Evolutionary conservation across 2,113 vertebrate species (phyloP).

Genomic region (Larimichthys crocea): DNA sequence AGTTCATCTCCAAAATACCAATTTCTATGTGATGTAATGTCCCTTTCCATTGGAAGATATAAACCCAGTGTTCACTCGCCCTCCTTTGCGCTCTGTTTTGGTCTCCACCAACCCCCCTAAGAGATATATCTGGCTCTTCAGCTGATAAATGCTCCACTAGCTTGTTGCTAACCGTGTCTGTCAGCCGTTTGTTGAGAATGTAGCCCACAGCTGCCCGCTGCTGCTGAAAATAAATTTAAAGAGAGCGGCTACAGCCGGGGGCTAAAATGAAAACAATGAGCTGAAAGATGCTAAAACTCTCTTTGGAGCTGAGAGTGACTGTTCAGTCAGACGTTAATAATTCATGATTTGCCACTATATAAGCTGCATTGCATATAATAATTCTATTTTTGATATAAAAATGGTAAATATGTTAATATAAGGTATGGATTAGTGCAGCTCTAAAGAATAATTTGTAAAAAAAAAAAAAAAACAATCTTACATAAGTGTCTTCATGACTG

Average conservation of each 20-base stretch:
- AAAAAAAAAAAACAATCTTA: no score
- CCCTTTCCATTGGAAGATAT: background rate
- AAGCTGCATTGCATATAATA: background rate
- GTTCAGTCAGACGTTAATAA: background rate
- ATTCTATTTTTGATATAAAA: background rate
- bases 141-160: background rate
- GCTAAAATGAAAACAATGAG: conserved; percentile 4
- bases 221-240: conserved; percentile 3
- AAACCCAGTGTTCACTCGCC: background rate
- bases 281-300: background rate
- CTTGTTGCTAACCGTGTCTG: background rate
- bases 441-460: background rate
- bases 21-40: no score
- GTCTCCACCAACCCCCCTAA: background rate
- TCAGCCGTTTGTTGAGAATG: conserved; percentile 12
- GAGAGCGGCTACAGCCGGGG: background rate
- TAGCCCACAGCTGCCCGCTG: conserved; percentile 4
- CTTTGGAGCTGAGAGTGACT: background rate
- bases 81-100: background rate
- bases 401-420: background rate
- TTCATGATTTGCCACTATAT: background rate
- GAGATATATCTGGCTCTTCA: background rate
- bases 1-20: no score
- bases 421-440: background rate
- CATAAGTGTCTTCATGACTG: no score